These are phyloP conservation scores for Picathartes gymnocephalus DNA, from an alignment of 2,113 vertebrate genomes.

Conservation along the genomic window DNA sequence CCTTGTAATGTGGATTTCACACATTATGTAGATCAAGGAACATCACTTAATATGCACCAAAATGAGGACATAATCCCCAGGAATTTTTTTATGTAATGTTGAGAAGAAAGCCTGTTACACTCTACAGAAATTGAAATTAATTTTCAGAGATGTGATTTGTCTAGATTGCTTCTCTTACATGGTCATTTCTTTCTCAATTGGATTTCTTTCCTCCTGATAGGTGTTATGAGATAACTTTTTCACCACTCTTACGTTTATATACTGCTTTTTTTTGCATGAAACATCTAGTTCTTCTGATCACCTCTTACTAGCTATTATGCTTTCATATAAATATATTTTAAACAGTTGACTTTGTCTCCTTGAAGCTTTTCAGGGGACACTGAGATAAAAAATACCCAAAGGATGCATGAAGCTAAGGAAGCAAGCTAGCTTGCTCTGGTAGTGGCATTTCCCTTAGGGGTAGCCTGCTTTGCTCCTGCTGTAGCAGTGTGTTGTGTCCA, in stretches of 20 bases:
- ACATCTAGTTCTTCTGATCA: background rate
- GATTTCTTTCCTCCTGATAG: background rate
- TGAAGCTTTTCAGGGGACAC: background rate
- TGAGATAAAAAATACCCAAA: background rate
- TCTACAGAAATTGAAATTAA: background rate
- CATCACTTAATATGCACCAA: background rate
- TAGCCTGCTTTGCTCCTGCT: background rate
- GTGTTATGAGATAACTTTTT: background rate
- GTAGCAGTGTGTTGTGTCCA: background rate
- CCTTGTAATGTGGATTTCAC: background rate
- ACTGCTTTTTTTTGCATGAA: background rate
- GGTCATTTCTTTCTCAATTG: background rate
- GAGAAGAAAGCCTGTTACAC: background rate
- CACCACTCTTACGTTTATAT: background rate
- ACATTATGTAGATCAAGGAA: background rate
- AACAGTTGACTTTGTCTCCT: background rate
- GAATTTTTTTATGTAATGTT: background rate
- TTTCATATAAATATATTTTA: background rate
- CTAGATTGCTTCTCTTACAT: background rate
- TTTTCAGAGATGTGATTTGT: background rate
- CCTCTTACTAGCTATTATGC: background rate
- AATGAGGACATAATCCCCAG: background rate
- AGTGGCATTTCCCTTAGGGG: background rate
- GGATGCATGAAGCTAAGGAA: background rate
- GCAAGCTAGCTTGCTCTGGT: background rate